Conservation (phyloP, 2,113 vertebrate species). For the Tupaia tana region DNA sequence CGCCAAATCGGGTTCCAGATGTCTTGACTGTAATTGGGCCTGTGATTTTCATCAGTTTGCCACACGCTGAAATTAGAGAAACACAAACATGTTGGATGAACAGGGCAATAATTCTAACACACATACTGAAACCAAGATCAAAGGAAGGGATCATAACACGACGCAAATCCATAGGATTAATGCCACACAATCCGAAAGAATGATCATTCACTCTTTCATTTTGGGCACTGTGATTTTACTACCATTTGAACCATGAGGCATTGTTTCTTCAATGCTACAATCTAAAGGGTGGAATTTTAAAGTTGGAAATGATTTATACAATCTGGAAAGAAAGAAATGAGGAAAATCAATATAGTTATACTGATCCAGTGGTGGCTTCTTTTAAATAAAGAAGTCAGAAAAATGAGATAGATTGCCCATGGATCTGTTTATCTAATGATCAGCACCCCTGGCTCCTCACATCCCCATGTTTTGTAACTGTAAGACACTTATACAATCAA, state of each 20-base stretch:
- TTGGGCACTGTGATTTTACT: background rate
- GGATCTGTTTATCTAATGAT: background rate
- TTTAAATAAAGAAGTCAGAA: background rate
- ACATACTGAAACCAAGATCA: background rate
- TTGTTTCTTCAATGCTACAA: background rate
- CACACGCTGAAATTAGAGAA: constrained; percentile 93
- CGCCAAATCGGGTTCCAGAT: constrained; percentile 97
- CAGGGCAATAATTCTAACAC: constrained; percentile 29
- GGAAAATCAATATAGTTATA: background rate
- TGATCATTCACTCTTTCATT: background rate
- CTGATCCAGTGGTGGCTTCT: background rate
- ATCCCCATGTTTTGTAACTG: background rate
- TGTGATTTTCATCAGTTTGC: constrained; percentile 99
- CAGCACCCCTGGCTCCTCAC: fast-evolving
- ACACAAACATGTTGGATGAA: constrained; percentile 63
- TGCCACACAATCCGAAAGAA: background rate
- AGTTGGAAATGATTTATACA: background rate
- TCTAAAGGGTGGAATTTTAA: background rate
- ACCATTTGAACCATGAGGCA: background rate
- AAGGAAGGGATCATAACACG: background rate
- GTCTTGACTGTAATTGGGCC: constrained; percentile 97
- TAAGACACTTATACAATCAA: background rate
- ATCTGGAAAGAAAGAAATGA: background rate
- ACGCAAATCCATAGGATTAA: background rate
- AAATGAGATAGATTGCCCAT: background rate